These are phyloP conservation scores for Halisarca cf. caerulea DNA, from an alignment of 37 sponge, comb jelly and placozoan species.

Conservation along the genomic window DNA sequence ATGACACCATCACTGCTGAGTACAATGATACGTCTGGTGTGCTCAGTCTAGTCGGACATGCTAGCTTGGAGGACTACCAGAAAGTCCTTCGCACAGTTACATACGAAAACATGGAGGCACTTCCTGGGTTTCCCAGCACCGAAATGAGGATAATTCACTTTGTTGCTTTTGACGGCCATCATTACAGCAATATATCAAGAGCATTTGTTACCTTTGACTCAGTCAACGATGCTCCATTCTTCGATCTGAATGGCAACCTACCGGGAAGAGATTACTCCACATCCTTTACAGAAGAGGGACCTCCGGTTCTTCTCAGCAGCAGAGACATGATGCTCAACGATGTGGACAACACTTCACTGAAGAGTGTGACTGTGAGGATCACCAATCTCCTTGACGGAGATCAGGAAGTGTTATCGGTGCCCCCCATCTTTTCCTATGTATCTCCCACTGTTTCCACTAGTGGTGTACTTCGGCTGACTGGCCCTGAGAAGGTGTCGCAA, in stretches of 20 bases:
- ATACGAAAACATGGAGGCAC: slow-evolving; percentile 75
- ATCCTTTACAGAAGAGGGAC: slow-evolving; percentile 71
- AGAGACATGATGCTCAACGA: slow-evolving; percentile 60
- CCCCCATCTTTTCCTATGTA: slow-evolving; percentile 20
- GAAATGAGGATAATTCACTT: slow-evolving; percentile 53
- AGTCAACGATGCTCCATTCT: slow-evolving; percentile 85
- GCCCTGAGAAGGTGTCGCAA: slow-evolving; percentile 29
- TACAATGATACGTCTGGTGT: slow-evolving; percentile 48
- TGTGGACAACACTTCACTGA: slow-evolving; percentile 68
- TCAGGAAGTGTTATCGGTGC: slow-evolving; percentile 34
- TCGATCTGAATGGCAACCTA: slow-evolving; percentile 80
- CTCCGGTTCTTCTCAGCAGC: slow-evolving; percentile 43
- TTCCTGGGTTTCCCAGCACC: slow-evolving; percentile 75
- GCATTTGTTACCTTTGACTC: slow-evolving; percentile 71
- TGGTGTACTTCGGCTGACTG: slow-evolving; percentile 39
- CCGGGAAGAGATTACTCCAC: slow-evolving; percentile 42
- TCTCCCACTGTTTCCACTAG: neutral
- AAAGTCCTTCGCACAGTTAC: slow-evolving; percentile 51
- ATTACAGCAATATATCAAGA: slow-evolving; percentile 38
- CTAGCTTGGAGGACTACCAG: slow-evolving; percentile 65
- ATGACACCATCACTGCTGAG: slow-evolving; percentile 31
- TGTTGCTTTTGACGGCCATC: slow-evolving; percentile 61
- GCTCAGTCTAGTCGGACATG: slow-evolving; percentile 53
- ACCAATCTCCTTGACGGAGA: slow-evolving; percentile 64
- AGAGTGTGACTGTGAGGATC: slow-evolving; percentile 50